Base-by-base conservation (phyloP, 2,888 invertebrate genomes). In the Lithophane leautieri region DNA sequence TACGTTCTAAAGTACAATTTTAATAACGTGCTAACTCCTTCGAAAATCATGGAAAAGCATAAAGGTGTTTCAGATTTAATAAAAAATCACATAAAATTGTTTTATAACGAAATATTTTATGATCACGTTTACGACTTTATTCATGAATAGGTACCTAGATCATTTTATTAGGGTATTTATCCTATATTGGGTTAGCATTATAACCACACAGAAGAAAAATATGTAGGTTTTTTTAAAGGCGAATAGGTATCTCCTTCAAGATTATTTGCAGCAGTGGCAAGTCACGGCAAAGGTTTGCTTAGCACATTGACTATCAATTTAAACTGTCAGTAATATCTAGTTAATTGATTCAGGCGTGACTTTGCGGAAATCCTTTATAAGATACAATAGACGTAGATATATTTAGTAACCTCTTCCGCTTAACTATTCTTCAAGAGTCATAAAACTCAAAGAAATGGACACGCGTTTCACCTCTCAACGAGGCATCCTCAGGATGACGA, bases 1-100 rank as follows among this genome's bases (percentile, higher is more conserved):
- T n/a, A n/a, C n/a, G n/a, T n/a, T n/a, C 14, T 52, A 52, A 72
- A 34, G 0, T 25, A 58, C 4, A 40, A 42, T 71, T 71, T 54
- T 42, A 42, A 42, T 28, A 42, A 70, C 12, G 40, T 70, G 16
- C 22, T 1, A 9, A 12, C 11, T 52, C 28, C 28, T 52, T 28
- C 4, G 0, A 47, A 66, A 34, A 61, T 52, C 56, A 63, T 79
- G 42, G 6, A 58, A 67, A 58, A 40, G 4, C 34, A 28, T 50
- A 69, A 68, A 67, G 42, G 34, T 79, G 47, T 74, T 83, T 68
- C 70, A 28, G 80, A 67, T 70, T 83, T 83, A 67, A 81, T 79
- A 68, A 81, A 74, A 81, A 79, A 22, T 6, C 58, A n/a, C 84
- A 61, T 79, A 79, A 83, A 83, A 81, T 68, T 28, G n/a, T 79